Evolutionary conservation across 2,113 vertebrate genomes (phyloP).

Genomic region (Zosterops borbonicus): DNA sequence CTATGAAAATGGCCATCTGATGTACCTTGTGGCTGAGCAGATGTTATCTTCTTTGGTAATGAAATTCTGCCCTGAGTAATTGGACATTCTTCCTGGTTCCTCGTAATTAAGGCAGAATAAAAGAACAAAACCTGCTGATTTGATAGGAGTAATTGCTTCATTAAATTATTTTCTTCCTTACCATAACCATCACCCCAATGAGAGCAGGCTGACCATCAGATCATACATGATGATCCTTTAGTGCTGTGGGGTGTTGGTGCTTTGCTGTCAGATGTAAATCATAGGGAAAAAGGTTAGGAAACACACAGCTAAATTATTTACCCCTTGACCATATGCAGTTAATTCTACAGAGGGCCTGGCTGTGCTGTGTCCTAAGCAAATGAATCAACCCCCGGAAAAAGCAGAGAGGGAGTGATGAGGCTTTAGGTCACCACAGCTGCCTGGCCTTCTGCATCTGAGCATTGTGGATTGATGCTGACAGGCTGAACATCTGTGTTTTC

Average conservation of each 20-base stretch:
- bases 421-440: slow-evolving; percentile 3
- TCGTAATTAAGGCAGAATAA: slow-evolving; percentile 20
- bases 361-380: neutral
- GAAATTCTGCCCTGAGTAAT: slow-evolving; percentile 42
- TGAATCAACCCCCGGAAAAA: neutral
- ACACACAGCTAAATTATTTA: neutral
- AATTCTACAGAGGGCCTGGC: neutral
- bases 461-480: neutral
- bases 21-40: slow-evolving; percentile 6
- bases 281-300: neutral
- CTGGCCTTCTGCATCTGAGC: neutral
- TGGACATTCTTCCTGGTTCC: slow-evolving; percentile 45
- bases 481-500: neutral
- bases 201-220: neutral
- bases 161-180: slow-evolving; percentile 19
- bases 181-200: neutral
- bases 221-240: neutral
- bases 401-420: neutral
- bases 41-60: slow-evolving; percentile 40
- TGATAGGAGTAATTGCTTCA: slow-evolving; percentile 42
- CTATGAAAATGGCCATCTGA: slow-evolving; percentile 5
- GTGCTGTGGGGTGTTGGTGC: neutral
- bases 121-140: slow-evolving; percentile 39
- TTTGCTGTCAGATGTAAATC: neutral
- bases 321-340: neutral